These are phyloP conservation scores for Lumbricus terrestris DNA, from an alignment of 2,888 invertebrate species.

Conservation along the genomic window DNA sequence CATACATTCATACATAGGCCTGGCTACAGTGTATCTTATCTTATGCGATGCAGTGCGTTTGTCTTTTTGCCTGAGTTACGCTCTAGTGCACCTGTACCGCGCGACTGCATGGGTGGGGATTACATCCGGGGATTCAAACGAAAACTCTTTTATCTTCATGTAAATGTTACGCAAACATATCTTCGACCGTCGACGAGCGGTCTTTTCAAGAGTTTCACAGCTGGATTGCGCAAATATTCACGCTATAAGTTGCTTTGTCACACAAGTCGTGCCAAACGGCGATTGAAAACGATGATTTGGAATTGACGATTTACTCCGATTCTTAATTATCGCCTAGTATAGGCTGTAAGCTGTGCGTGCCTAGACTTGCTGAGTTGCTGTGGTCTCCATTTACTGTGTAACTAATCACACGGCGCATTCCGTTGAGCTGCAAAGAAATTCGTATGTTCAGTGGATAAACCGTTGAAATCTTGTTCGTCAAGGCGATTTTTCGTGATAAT, in stretches of 20 bases:
- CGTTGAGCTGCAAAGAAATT: neutral
- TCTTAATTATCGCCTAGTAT: neutral
- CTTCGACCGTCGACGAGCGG: neutral
- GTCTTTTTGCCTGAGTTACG: neutral
- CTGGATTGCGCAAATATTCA: neutral
- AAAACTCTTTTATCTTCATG: neutral
- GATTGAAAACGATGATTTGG: neutral
- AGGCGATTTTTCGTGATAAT: neutral
- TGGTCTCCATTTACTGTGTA: neutral
- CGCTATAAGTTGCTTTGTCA: neutral
- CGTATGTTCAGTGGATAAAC: neutral
- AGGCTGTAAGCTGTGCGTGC: too few species aligned
- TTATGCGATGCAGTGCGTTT: neutral
- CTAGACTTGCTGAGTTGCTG: neutral
- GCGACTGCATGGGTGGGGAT: neutral
- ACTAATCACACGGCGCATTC: neutral
- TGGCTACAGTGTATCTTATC: too few species aligned
- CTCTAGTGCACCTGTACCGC: neutral
- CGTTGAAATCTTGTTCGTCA: neutral
- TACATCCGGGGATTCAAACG: neutral
- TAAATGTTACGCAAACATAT: constrained; percentile 3
- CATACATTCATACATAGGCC: too few species aligned
- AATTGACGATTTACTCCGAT: neutral
- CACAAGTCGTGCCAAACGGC: neutral
- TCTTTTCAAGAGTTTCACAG: neutral